phyloP scores from a whole-genome alignment of 2,888 invertebrate species.

The Tinea pellionella region DNA sequence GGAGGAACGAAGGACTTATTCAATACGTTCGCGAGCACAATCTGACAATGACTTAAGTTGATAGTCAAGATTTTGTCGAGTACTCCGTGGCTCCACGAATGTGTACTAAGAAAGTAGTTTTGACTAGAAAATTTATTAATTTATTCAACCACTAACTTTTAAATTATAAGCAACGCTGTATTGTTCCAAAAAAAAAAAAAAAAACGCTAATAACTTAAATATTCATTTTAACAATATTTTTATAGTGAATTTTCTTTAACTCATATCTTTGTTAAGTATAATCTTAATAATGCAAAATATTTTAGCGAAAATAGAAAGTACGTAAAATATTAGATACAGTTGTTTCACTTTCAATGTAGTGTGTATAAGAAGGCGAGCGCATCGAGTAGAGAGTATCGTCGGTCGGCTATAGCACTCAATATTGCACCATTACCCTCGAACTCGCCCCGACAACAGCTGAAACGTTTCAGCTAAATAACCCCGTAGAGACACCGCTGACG shows the following conservation, averaged over 20 bases:
- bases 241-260: too few species aligned
- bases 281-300: not conserved
- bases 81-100: conserved; percentile 37
- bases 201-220: too few species aligned
- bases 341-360: not conserved
- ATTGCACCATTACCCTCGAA: conserved; percentile 5
- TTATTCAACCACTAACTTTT: conserved; percentile 21
- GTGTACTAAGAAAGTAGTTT: conserved; percentile 61
- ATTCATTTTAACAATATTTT: too few species aligned
- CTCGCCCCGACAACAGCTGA: conserved; percentile 42
- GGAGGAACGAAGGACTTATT: conserved; percentile 42
- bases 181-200: too few species aligned
- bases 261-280: too few species aligned
- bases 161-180: too few species aligned
- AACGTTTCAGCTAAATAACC: conserved; percentile 60
- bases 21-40: conserved; percentile 47
- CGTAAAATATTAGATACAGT: not conserved
- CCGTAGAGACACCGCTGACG: conserved; percentile 31
- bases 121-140: conserved; percentile 42
- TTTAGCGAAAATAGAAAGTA: not conserved
- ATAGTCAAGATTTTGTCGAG: conserved; percentile 33
- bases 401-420: not conserved
- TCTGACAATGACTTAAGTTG: conserved; percentile 57
- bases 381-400: not conserved
- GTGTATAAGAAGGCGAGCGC: not conserved